Conservation (phyloP, 2,113 vertebrate species). For the Rhinoderma darwinii region DNA sequence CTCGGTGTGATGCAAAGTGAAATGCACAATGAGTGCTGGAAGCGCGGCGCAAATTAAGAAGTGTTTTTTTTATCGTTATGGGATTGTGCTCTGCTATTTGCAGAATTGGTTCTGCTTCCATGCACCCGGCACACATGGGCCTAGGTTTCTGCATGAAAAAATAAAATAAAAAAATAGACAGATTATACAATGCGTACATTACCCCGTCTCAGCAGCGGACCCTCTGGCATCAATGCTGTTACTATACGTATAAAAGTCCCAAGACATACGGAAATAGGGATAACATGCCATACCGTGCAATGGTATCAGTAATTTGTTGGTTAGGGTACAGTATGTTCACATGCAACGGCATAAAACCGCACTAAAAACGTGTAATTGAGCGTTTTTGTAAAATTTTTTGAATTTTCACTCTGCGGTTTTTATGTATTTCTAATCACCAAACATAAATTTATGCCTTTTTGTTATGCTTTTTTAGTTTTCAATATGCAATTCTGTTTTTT, state of each 20-base stretch:
- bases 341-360: too few species aligned
- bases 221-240: neutral
- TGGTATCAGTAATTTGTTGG: neutral
- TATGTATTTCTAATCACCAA: too few species aligned
- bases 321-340: too few species aligned
- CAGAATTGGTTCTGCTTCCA: conserved; percentile 28
- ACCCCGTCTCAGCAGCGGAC: neutral
- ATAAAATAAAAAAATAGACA: neutral
- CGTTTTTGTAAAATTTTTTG: too few species aligned
- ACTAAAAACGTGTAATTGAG: too few species aligned
- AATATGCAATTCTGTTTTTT: too few species aligned
- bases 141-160: neutral
- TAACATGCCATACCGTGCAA: too few species aligned
- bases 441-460: too few species aligned
- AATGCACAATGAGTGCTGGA: conserved; percentile 25
- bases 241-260: too few species aligned
- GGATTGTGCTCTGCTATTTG: conserved; percentile 31
- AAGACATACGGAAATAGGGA: too few species aligned
- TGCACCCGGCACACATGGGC: conserved; percentile 21
- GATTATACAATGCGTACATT: conserved; percentile 35
- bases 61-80: conserved; percentile 33
- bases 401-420: too few species aligned
- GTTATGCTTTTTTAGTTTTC: too few species aligned
- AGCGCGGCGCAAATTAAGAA: conserved; percentile 37
- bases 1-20: conserved; percentile 18